phyloP scores from a whole-genome alignment of 2,888 invertebrate genomes.

The Barypeithes pellucidus region DNA sequence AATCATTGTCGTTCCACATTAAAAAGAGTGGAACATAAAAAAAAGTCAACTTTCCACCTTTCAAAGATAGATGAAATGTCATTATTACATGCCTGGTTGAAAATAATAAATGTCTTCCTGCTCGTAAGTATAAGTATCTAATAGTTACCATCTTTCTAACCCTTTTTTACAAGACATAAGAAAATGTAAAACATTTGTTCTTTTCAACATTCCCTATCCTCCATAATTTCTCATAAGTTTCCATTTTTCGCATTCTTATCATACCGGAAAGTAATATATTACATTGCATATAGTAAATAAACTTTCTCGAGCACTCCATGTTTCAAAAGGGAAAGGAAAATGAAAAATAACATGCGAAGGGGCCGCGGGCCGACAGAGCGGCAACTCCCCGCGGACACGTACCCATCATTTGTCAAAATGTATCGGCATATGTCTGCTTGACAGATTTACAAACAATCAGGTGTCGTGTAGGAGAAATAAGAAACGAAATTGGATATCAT shows the following conservation, averaged over 20 bases:
- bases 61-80: too few species aligned
- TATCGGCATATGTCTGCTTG: constrained; percentile 45
- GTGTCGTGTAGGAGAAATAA: constrained; percentile 22
- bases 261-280: constrained; percentile 32
- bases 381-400: constrained; percentile 40
- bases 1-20: too few species aligned
- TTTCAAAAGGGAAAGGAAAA: constrained; percentile 32
- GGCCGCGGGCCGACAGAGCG: constrained; percentile 16
- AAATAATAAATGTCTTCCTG: too few species aligned
- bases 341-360: constrained; percentile 20
- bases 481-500: constrained; percentile 7
- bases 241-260: constrained; percentile 35
- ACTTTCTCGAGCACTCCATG: constrained; percentile 27
- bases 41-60: too few species aligned
- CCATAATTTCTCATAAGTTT: constrained; percentile 33
- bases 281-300: constrained; percentile 33
- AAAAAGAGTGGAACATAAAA: too few species aligned
- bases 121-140: neutral
- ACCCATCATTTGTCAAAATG: constrained; percentile 46
- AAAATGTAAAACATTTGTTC: constrained; percentile 35
- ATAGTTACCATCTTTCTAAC: too few species aligned
- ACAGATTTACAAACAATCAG: constrained; percentile 43
- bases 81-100: too few species aligned
- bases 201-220: constrained; percentile 34
- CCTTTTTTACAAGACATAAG: neutral